Evolutionary conservation across 2,888 invertebrate genomes (phyloP), one percentile per base, ranked within the genome.

Genomic region (Amphipyra tragopoginis): DNA sequence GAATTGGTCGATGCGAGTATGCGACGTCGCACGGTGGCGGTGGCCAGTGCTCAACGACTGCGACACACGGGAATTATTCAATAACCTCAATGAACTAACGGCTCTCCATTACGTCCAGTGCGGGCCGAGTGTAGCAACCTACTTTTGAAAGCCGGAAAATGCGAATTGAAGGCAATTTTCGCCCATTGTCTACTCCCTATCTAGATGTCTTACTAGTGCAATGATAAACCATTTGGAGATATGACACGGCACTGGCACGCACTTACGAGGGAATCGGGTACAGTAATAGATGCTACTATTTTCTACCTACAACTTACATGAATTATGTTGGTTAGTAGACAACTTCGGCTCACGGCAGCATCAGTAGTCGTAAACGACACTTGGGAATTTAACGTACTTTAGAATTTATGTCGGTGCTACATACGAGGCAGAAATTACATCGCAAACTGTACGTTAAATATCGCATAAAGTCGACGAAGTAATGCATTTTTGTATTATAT

Each of bases 141-240:
- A 93, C 88, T 91, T 93, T 90, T 88, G 83, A 88, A 90, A 88
- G 92, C 93, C 93, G 94, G 94, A 93, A 92, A 92, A 93, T 93
- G 88, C 90, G 91, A 94, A 94, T 94, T 94, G 92, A 93, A 91
- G 87, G 87, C 90, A 93, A 94, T 93, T 93, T 92, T 91, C 86
- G 84, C 84, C 84, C 82, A 84, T 87, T 86, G 88, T 86, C 88
- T 88, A 86, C 87, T 58, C 67, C 88, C 88, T 86, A 86, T 81
- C 81, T 85, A 79, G 81, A 68, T 79, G 69, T 75, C 67, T 70
- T 42, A 69, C 48, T 57, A 61, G 57, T 68, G 67, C 75, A 79
- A 78, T 75, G 75, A 74, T 77, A 76, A 64, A 55, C 48, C 26
- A 62, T 74, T 77, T 63, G 66, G 50, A 49, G 56, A 61, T 64